Evolutionary conservation across 2,888 invertebrate species (phyloP).

Genomic region (Allacma fusca): DNA sequence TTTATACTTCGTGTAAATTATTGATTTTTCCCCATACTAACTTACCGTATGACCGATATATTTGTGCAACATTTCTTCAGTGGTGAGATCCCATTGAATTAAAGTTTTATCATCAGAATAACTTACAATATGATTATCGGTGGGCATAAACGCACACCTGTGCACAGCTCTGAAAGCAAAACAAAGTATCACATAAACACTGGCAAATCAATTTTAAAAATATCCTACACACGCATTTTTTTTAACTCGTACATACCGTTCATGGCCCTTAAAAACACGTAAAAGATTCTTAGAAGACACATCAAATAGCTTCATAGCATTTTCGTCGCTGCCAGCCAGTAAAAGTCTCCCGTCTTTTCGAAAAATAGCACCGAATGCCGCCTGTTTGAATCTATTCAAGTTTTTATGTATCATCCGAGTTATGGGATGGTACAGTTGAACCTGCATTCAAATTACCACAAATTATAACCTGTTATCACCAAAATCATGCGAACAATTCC

Average conservation of each 20-base stretch:
- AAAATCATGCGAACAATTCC: no score
- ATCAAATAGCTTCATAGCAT: constrained; percentile 86
- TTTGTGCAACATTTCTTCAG: constrained; percentile 75
- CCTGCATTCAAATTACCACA: no score
- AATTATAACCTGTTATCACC: no score
- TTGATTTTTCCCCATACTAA: no score
- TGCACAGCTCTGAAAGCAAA: constrained; percentile 71
- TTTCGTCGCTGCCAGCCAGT: constrained; percentile 90
- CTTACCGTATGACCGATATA: constrained; percentile 66
- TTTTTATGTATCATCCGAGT: constrained; percentile 83
- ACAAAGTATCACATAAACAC: not conserved
- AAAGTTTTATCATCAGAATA: constrained; percentile 91
- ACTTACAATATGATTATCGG: constrained; percentile 80
- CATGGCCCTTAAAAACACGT: constrained; percentile 85
- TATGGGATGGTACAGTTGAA: constrained; percentile 83
- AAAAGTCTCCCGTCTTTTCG: constrained; percentile 77
- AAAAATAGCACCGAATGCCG: constrained; percentile 85
- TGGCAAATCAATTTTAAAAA: not conserved
- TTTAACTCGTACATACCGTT: no score
- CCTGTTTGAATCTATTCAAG: constrained; percentile 81
- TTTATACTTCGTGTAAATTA: no score
- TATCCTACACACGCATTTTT: no score
- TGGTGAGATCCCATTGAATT: constrained; percentile 89
- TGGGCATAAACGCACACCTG: constrained; percentile 80
- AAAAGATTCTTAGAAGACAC: constrained; percentile 81